phyloP scores from a whole-genome alignment of 2,113 vertebrate genomes.

The Lynx canadensis region DNA sequence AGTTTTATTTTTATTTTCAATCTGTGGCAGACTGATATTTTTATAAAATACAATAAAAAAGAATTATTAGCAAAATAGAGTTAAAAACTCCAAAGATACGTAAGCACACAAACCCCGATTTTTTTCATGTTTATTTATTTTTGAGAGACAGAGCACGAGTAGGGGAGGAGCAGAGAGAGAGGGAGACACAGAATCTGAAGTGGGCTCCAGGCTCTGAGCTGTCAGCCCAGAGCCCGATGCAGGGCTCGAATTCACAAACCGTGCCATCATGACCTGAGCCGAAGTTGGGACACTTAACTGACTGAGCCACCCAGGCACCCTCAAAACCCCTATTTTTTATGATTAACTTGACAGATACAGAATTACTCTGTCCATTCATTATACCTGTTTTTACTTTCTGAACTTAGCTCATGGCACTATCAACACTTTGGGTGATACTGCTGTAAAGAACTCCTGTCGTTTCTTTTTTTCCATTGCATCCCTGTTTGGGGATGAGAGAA shows the following conservation, averaged over 20 bases:
- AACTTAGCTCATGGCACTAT: background rate
- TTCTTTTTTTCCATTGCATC: background rate
- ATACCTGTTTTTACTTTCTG: background rate
- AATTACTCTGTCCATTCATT: background rate
- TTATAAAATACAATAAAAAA: slow-evolving; percentile 53
- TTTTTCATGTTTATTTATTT: background rate
- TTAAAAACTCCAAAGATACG: slow-evolving; percentile 23
- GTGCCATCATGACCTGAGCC: too few species aligned
- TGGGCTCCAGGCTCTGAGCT: too few species aligned
- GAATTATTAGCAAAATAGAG: slow-evolving; percentile 53
- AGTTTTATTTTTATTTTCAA: slow-evolving; percentile 66
- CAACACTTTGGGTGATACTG: background rate
- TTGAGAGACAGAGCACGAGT: too few species aligned
- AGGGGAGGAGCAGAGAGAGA: too few species aligned
- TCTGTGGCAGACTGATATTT: slow-evolving; percentile 56
- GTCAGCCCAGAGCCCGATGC: too few species aligned
- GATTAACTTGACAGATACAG: background rate
- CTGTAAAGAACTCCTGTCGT: background rate
- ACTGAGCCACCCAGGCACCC: too few species aligned
- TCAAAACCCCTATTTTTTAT: background rate
- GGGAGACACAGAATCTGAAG: too few species aligned
- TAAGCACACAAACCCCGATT: slow-evolving; percentile 3
- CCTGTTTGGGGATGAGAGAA: background rate
- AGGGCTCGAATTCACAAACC: too few species aligned
- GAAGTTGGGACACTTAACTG: too few species aligned